Conservation (phyloP, 2,888 invertebrate species). For the Polyommatus iphigenia region DNA sequence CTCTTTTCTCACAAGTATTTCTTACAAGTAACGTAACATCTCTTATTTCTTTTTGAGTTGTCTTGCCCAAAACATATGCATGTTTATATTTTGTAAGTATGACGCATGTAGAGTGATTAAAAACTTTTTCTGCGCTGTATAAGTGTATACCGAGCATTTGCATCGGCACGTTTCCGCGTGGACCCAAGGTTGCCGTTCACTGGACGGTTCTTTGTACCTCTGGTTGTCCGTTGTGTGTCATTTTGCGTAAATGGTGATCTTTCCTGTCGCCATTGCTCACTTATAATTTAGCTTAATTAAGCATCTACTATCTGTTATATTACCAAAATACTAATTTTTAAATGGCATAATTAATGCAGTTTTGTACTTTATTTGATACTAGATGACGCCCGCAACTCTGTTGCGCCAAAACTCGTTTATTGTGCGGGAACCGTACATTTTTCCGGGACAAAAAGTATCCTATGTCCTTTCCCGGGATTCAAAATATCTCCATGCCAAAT, state of each 20-base stretch:
- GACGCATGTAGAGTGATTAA: neutral
- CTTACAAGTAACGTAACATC: neutral
- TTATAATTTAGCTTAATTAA: neutral
- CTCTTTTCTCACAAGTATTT: too few species aligned
- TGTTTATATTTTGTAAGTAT: neutral
- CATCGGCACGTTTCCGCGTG: slow-evolving; percentile 35
- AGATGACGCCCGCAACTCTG: too few species aligned
- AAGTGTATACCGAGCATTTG: slow-evolving; percentile 8
- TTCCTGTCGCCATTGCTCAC: neutral
- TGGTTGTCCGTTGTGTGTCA: neutral
- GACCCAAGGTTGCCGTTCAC: slow-evolving; percentile 35
- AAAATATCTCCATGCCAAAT: too few species aligned
- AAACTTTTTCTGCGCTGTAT: slow-evolving; percentile 9
- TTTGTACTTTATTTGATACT: too few species aligned
- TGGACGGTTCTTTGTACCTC: slow-evolving; percentile 30
- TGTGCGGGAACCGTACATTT: too few species aligned
- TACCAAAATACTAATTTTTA: too few species aligned
- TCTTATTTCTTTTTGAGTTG: neutral
- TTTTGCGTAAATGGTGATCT: neutral
- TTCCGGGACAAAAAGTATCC: too few species aligned
- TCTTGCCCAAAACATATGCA: neutral
- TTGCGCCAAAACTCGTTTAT: too few species aligned
- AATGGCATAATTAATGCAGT: too few species aligned
- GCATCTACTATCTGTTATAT: too few species aligned
- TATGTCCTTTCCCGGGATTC: too few species aligned